phyloP scores from a whole-genome alignment of 2,113 vertebrate species.

The Catharus bicknelli region DNA sequence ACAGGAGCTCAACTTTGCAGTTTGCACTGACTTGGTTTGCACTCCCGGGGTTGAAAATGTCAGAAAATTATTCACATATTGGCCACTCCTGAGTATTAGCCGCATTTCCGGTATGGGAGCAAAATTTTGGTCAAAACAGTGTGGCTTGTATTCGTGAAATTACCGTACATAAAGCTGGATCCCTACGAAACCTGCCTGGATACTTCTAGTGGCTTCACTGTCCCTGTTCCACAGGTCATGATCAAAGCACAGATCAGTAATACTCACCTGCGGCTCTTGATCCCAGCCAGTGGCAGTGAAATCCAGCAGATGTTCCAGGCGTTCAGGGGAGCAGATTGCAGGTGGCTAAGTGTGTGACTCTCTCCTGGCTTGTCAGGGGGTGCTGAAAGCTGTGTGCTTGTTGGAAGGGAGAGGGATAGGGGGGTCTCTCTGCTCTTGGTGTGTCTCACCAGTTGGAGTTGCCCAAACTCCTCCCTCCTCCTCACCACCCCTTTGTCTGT shows the following conservation, averaged over 20 bases:
- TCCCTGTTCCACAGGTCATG: neutral
- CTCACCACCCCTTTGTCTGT: neutral
- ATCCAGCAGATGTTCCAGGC: neutral
- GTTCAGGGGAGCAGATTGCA: neutral
- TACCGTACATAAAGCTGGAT: neutral
- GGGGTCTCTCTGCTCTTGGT: neutral
- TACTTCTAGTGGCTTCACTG: neutral
- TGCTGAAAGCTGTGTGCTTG: accelerated
- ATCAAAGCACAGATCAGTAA: neutral
- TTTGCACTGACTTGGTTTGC: too few species aligned
- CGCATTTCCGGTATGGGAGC: too few species aligned
- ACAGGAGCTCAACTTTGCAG: too few species aligned
- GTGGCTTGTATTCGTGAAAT: too few species aligned
- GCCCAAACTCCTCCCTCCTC: neutral
- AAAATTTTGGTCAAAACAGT: too few species aligned
- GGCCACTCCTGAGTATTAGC: too few species aligned
- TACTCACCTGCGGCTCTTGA: neutral
- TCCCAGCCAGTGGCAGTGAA: neutral
- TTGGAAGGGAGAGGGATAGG: neutral
- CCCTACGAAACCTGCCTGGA: neutral
- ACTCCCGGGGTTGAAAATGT: too few species aligned
- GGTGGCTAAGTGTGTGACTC: accelerated
- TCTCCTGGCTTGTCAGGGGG: neutral
- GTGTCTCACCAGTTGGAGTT: neutral
- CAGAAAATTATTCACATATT: too few species aligned